Base-by-base conservation (phyloP, 2,113 vertebrate genomes). In the Eulacestoma nigropectus region DNA sequence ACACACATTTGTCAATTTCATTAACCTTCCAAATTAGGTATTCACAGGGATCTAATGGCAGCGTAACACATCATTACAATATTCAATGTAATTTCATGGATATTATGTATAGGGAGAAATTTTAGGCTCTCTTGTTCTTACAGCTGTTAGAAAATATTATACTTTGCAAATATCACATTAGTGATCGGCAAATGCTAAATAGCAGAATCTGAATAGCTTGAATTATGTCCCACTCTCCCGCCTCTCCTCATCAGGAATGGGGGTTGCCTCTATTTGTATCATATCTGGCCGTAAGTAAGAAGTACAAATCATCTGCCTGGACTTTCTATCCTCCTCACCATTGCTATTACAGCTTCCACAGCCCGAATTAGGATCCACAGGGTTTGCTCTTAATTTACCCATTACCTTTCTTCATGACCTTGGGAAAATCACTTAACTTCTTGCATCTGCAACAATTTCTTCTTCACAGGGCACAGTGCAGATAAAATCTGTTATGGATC, bases 11-110 rank as follows among this genome's bases (percentile, higher is more conserved):
- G 95, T 97, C 96, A 97, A 97, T 97, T 97, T 96, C 95, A 97
- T 97, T 97, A 97, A 98, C 96, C 97, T 98, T 97, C 95, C 96
- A 96, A 97, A 97, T 97, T 92, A 97, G 94, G 96, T 96, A 94
- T 96, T 97, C 96, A 87, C 76, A 84, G 94, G 76, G 89, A 97
- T 95, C 90, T 97, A 97, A 97, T 95, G 92, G 89, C 95, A 96
- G 96, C 91, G 95, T 87, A 96, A 96, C 95, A 95, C 95, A 95
- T 96, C 95, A 96, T 97, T 97, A 93, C 93, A 95, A 96, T 94
- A 94, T 94, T 97, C 97, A 96, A 79, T 91, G 96, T 84, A 97
- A 98, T 97, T 96, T 97, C 95, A 94, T 74, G 95, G 96, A 95
- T 95, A 93, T 97, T 97, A 96, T 96, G 92, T 93, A 94, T 69